Percentiles rank a stretch among this genome's conserved stretches.
Conservation (phyloP, 2,888 invertebrate genomes). For the Hypolimnas misippus region DNA sequence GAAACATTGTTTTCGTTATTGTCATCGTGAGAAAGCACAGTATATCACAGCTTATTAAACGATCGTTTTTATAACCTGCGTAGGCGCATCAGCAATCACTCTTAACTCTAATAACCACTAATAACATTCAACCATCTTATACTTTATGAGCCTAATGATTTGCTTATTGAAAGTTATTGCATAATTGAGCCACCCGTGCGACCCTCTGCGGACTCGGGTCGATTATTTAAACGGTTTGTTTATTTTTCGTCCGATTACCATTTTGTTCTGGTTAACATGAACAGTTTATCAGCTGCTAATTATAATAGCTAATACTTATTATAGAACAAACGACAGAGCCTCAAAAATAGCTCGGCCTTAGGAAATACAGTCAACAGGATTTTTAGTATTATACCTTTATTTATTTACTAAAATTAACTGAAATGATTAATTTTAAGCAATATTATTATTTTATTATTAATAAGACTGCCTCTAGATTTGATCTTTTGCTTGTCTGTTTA, state of each 20-base stretch:
- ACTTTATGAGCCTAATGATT: constrained; percentile 55
- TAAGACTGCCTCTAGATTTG: too few species aligned
- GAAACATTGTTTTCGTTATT: neutral
- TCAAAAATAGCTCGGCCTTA: too few species aligned
- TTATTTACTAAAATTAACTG: too few species aligned
- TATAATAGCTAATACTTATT: constrained; percentile 12
- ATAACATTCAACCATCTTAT: constrained; percentile 40
- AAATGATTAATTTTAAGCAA: too few species aligned
- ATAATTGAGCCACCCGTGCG: constrained; percentile 79
- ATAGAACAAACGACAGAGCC: neutral
- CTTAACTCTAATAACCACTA: constrained; percentile 40
- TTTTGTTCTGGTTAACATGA: constrained; percentile 53
- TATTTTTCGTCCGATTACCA: constrained; percentile 77
- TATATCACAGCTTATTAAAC: constrained; percentile 26
- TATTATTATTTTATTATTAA: too few species aligned
- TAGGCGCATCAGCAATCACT: constrained; percentile 34
- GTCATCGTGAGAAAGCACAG: constrained; percentile 12
- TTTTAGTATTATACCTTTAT: too few species aligned
- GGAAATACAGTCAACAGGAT: too few species aligned
- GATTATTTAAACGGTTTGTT: constrained; percentile 68
- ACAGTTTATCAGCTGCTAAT: constrained; percentile 52
- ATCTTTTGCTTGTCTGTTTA: too few species aligned
- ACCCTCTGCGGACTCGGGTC: constrained; percentile 63
- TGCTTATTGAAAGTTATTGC: constrained; percentile 73
- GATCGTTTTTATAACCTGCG: constrained; percentile 30